Conservation (phyloP, 2,797 vertebrate species). For the Ceryle rudis region DNA sequence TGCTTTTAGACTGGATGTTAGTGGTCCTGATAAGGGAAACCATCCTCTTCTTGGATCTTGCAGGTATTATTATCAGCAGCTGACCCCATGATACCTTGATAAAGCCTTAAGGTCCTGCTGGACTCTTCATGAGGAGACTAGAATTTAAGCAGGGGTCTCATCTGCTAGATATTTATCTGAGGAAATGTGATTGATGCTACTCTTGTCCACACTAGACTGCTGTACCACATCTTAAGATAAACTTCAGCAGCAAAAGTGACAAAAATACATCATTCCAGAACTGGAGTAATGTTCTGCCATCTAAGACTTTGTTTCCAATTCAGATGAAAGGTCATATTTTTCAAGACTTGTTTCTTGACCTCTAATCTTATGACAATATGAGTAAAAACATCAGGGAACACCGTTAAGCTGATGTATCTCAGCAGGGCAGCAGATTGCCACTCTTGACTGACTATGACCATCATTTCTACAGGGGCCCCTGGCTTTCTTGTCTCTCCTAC, state of each 20-base stretch:
- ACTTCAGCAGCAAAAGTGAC: background rate
- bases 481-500: background rate
- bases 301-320: background rate
- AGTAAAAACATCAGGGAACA: background rate
- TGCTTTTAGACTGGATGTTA: background rate
- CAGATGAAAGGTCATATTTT: background rate
- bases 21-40: background rate
- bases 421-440: background rate
- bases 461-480: background rate
- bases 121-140: background rate
- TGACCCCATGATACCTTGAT: background rate
- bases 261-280: background rate
- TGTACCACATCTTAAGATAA: background rate
- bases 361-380: background rate
- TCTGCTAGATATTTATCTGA: background rate
- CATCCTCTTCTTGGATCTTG: background rate
- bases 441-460: background rate
- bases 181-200: background rate
- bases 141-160: background rate
- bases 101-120: background rate
- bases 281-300: background rate
- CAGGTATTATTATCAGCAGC: background rate
- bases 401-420: background rate
- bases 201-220: background rate
- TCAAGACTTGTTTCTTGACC: background rate